Percentiles rank a stretch among this genome's conserved stretches.
phyloP scores from a whole-genome alignment of 2,113 vertebrate species.

The Pygoscelis antarcticus region DNA sequence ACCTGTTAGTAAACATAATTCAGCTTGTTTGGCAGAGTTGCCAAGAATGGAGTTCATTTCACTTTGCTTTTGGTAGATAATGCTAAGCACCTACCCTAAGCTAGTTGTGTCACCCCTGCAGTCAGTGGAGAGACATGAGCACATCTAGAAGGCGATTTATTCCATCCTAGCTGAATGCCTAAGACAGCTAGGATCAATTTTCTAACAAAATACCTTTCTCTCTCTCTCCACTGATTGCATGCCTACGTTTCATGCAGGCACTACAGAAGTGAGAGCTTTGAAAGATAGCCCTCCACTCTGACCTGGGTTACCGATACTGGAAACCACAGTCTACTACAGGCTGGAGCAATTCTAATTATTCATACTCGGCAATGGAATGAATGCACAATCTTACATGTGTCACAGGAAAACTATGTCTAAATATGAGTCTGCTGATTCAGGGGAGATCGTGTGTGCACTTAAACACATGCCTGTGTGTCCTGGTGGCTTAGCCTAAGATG shows the following conservation, averaged over 20 bases:
- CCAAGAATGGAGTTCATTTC: neutral
- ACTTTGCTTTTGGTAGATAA: neutral
- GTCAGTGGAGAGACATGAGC: neutral
- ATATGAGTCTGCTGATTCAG: neutral
- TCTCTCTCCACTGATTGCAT: neutral
- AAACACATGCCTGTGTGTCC: neutral
- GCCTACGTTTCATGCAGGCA: neutral
- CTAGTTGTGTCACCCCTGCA: neutral
- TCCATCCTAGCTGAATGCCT: neutral
- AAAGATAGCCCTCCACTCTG: neutral
- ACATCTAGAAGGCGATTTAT: neutral
- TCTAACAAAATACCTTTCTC: neutral
- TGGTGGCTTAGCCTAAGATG: neutral
- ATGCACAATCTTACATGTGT: accelerated
- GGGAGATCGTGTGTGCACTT: neutral
- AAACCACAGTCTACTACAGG: neutral
- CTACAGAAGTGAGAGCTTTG: neutral
- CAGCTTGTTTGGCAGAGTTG: neutral
- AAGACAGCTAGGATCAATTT: neutral
- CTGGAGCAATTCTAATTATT: neutral
- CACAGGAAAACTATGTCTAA: neutral
- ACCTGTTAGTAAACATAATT: neutral
- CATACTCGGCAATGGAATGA: neutral
- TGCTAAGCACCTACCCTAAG: neutral
- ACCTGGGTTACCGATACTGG: neutral